Evolutionary conservation across 1,140 invertebrate genomes (phyloP), one percentile per base, ranked within the genome.

Genomic region (Sitophilus oryzae): DNA sequence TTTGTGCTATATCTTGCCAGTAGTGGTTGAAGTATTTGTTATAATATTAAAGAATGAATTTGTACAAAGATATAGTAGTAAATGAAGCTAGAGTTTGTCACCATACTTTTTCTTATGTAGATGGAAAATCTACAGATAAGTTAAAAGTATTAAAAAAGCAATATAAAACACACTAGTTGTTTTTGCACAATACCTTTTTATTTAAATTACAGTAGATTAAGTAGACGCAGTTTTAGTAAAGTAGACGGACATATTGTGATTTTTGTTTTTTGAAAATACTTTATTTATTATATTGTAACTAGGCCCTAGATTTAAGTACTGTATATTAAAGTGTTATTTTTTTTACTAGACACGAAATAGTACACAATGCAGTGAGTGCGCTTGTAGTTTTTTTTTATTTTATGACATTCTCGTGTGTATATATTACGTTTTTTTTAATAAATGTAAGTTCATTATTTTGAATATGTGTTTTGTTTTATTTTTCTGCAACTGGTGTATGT

Each of bases 81-180:
- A 30, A 30, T 11, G 25, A 30, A 30, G 25, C 25, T 6, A n/a
- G n/a, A n/a, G n/a, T n/a, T n/a, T n/a, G 25, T 30, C 25, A 11
- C n/a, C 25, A 3, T 42, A 42, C 40, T 42, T 42, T 42, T 42
- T 42, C 40, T 42, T 42, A 42, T 42, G 40, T 42, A 42, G 40
- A 42, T 4, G 6, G 3, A 42, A 18, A n/a, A 20, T 42, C 40
- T 42, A 42, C 40, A 42, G 19, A 19, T 42, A 20, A 42, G 40
- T 42, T 42, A 42, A 42, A 42, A 42, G 40, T 22, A n/a, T 42
- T 15, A 10, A 9, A n/a, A 14, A 38, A 38, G 9, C 5, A 34
- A 11, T 34, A 34, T 34, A 34, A 34, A 34, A 34, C 11, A 34
- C 25, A n/a, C n/a, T n/a, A n/a, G n/a, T n/a, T n/a, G n/a, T 6